Evolutionary conservation across 2,888 invertebrate genomes (phyloP), one percentile per base, ranked within the genome.

Genomic region (Halictus ligatus): DNA sequence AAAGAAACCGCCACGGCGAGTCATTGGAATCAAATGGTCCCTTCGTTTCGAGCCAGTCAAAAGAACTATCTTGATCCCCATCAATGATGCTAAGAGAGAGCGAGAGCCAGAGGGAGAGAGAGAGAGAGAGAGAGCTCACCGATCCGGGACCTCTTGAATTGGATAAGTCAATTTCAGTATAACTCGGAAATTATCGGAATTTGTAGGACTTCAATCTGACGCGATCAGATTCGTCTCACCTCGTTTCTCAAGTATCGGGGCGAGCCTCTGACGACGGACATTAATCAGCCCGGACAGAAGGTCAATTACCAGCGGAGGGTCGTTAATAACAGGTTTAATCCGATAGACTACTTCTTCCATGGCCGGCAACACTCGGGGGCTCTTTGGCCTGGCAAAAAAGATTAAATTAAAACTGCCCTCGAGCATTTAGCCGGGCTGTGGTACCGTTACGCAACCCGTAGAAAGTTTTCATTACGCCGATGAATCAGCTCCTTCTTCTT

Each of bases 281-380:
- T 91, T 91, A 91, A 91, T 91, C 91, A 90, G 75, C 75, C 76
- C 78, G 77, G 80, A 78, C 85, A 86, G 87, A 83, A 86, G 88
- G 87, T 91, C 91, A 91, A 91, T 91, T 90, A 89, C 86, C 74
- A 79, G 78, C 40, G 64, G 69, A 75, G 84, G 75, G 71, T 87
- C 80, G 82, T 78, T 86, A 82, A 81, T 87, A 90, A 90, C 82
- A 80, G 81, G 73, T 82, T 88, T 82, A 82, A 85, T 85, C 80
- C 82, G 72, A 74, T 71, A 58, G 74, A 35, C 64, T 84, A 21
- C 50, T 72, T 78, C 77, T 75, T 75, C 35, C 78, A 43, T 69
- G 18, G 21, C 18, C 35, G 46, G 54, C 78, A 85, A 78, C 84
- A 75, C 67, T 35, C 71, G 71, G 40, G 64, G 10, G 18, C 35